A percentile compares a stretch with the other conserved stretches of the same genome.
phyloP scores from a whole-genome alignment of 2,113 vertebrate genomes.

The Gymnogyps californianus region DNA sequence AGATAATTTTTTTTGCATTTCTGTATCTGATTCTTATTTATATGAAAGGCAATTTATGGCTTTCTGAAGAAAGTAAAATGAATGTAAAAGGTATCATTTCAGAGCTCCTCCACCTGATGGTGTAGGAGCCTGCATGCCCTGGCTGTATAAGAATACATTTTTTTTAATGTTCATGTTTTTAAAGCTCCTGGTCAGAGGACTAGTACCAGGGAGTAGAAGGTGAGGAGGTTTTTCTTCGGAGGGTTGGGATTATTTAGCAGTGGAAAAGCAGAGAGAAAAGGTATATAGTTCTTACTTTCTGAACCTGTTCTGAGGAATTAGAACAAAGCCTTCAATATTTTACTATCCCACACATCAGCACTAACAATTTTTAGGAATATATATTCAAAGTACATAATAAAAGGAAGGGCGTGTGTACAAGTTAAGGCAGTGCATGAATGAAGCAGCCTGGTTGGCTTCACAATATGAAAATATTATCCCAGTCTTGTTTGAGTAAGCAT shows the following conservation, averaged over 20 bases:
- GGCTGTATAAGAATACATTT: neutral
- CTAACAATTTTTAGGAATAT: neutral
- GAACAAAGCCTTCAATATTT: neutral
- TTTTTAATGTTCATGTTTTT: neutral
- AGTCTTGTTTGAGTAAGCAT: neutral
- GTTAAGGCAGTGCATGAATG: neutral
- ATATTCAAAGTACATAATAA: neutral
- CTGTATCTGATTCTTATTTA: neutral
- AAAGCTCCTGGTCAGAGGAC: neutral
- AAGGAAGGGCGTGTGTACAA: rapidly evolving
- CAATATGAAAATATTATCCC: neutral
- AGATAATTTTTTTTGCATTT: neutral
- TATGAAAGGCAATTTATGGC: neutral
- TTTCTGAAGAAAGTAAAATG: neutral
- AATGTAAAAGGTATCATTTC: neutral
- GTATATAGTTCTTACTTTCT: neutral
- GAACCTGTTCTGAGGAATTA: neutral
- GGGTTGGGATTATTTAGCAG: neutral
- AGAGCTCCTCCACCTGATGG: neutral
- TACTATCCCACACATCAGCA: neutral
- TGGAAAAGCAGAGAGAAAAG: neutral
- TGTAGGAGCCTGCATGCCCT: neutral
- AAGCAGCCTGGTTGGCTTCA: neutral
- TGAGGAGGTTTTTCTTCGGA: neutral
- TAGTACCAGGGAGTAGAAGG: neutral